These are phyloP conservation scores for Mimumesa dahlbomi DNA, from an alignment of 2,888 invertebrate species.

Conservation along the genomic window DNA sequence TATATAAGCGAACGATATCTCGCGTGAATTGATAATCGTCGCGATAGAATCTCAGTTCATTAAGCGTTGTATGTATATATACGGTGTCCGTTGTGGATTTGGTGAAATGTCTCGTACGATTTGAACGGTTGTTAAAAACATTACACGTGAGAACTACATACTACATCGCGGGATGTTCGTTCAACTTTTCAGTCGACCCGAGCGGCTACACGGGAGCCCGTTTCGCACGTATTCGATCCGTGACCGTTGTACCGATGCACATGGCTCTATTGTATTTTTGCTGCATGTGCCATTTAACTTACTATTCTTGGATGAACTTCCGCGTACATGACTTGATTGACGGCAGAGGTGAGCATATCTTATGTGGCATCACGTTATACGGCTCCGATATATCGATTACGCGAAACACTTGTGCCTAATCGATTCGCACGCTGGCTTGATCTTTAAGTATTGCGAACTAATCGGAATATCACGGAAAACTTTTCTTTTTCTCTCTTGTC, in stretches of 20 bases:
- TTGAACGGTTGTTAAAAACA: conserved; percentile 31
- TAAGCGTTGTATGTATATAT: too few species aligned
- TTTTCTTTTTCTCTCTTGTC: too few species aligned
- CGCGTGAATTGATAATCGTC: too few species aligned
- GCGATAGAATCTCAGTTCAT: too few species aligned
- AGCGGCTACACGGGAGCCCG: conserved; percentile 50
- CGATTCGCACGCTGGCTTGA: not conserved
- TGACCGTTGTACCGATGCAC: conserved; percentile 72
- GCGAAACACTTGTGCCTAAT: conserved; percentile 1
- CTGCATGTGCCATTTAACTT: conserved; percentile 68
- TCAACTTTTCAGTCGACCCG: conserved; percentile 49
- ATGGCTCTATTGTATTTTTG: conserved; percentile 65
- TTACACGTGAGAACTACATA: conserved; percentile 45
- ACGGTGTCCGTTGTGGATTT: too few species aligned
- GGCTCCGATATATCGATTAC: conserved; percentile 22
- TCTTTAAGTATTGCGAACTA: too few species aligned
- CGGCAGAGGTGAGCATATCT: conserved; percentile 54
- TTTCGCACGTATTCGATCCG: conserved; percentile 77
- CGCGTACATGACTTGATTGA: conserved; percentile 76
- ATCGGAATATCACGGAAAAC: too few species aligned
- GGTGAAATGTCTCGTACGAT: too few species aligned
- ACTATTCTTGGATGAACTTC: conserved; percentile 76
- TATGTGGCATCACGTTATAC: conserved; percentile 44
- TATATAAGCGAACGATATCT: too few species aligned
- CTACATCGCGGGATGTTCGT: conserved; percentile 37